These are phyloP conservation scores for Gonocerus acuteangulatus DNA, from an alignment of 2,888 invertebrate genomes.

Conservation along the genomic window DNA sequence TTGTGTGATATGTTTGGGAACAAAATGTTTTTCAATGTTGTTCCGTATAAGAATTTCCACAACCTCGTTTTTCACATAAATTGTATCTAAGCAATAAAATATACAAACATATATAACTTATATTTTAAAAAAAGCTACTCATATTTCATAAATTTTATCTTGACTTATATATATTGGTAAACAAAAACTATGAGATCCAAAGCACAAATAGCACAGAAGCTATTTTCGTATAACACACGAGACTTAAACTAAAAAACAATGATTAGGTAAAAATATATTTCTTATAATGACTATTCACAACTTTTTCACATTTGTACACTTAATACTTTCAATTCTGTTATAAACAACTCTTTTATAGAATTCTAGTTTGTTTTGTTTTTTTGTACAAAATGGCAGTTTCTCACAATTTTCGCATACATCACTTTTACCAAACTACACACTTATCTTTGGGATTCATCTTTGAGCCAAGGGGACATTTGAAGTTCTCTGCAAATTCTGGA, in stretches of 20 bases:
- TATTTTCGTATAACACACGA: constrained; percentile 4
- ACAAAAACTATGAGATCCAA: constrained; percentile 14
- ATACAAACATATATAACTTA: not conserved
- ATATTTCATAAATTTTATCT: no score
- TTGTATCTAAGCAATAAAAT: not conserved
- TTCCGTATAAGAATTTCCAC: no score
- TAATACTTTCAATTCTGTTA: constrained; percentile 13
- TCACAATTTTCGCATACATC: not conserved
- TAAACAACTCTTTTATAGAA: no score
- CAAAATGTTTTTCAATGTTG: no score
- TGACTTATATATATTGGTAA: not conserved
- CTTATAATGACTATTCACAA: constrained; percentile 13
- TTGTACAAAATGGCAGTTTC: not conserved
- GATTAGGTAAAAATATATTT: constrained; percentile 5
- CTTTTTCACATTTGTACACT: constrained; percentile 11
- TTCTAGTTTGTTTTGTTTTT: no score
- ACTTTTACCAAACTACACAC: constrained; percentile 73
- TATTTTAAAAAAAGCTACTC: no score
- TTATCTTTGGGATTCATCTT: constrained; percentile 78
- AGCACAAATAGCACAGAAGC: constrained; percentile 10
- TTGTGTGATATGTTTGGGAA: no score
- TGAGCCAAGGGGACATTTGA: constrained; percentile 63
- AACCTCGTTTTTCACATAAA: not conserved
- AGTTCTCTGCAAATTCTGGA: constrained; percentile 71
- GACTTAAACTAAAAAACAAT: constrained; percentile 4